phyloP scores from a whole-genome alignment of 2,888 invertebrate species.

The Lutraria lutraria region DNA sequence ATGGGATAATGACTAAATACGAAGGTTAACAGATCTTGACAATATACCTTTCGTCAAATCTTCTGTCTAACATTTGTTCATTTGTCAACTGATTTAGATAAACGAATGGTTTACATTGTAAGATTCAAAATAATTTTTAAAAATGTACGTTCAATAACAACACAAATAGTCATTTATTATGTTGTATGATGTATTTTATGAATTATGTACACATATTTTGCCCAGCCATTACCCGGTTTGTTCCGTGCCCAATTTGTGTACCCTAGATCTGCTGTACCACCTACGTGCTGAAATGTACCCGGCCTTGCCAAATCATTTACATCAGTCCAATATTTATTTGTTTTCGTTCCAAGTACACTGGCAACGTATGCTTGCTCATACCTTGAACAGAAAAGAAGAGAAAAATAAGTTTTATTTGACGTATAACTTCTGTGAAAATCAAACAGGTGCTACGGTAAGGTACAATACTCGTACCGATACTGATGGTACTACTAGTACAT shows the following conservation, averaged over 20 bases:
- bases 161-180: too few species aligned
- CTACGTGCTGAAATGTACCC: constrained; percentile 72
- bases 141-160: neutral
- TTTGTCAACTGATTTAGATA: neutral
- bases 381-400: constrained; percentile 55
- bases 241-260: constrained; percentile 78
- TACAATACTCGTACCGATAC: too few species aligned
- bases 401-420: neutral
- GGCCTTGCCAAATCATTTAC: constrained; percentile 67
- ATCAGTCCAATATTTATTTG: constrained; percentile 78
- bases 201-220: too few species aligned
- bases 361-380: constrained; percentile 78
- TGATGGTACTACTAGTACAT: too few species aligned
- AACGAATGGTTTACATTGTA: neutral
- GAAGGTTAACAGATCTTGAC: too few species aligned
- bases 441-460: neutral
- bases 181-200: too few species aligned
- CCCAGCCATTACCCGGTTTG: constrained; percentile 73
- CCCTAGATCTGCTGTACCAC: constrained; percentile 52
- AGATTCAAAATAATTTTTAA: neutral
- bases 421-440: neutral
- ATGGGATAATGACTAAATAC: too few species aligned
- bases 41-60: too few species aligned
- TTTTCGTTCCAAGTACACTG: constrained; percentile 67
- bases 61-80: too few species aligned